Base-by-base conservation (phyloP, 2,888 invertebrate genomes). In the Zhuqinia jingwanae region DNA sequence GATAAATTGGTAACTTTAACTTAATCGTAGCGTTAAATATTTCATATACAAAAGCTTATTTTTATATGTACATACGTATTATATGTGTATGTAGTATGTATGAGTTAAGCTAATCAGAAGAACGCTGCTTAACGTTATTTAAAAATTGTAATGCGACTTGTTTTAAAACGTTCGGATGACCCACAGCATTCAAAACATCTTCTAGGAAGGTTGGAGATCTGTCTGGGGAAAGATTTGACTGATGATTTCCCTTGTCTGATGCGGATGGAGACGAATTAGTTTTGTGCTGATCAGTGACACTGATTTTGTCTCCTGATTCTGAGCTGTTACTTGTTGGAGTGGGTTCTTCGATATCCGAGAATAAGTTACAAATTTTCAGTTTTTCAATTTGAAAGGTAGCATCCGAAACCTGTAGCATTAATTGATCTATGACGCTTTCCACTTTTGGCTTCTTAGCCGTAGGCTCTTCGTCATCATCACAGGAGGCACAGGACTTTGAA, bases 161-260 rank as follows among this genome's bases (percentile, higher is more conserved):
- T 45, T 90, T 90, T 22, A 90, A 58, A 36, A 90, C 76, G 17
- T 70, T 53, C 8, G 90, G 90, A 75, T 90, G 90, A 6, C 88
- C 89, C 58, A 90, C 86, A 8, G 90, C 89, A 73, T 90, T 89
- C 15, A 90, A 76, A 47, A 90, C 81, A 77, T 90, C 87, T 50
- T 87, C 85, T 11, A 90, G 15, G 27, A 81, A 87, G 25, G 88
- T 85, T 15, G 87, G 83, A 56, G 84, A 65, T 84, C 58, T 5
- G 15, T 50, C 22, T 20, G 86, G 56, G 56, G 60, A 77, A 36
- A 17, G 25, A 11, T 56, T 60, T 10, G 77, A 36, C 30, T 76
- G 58, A 45, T 63, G 73, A 8, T 78, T 15, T 45, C 30, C 77
- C 6, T 60, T 78, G 6, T 78, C 65, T 1, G 79, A 50, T 17